These are phyloP conservation scores for Xyrichtys novacula DNA, from an alignment of 2,797 vertebrate genomes.

Conservation along the genomic window DNA sequence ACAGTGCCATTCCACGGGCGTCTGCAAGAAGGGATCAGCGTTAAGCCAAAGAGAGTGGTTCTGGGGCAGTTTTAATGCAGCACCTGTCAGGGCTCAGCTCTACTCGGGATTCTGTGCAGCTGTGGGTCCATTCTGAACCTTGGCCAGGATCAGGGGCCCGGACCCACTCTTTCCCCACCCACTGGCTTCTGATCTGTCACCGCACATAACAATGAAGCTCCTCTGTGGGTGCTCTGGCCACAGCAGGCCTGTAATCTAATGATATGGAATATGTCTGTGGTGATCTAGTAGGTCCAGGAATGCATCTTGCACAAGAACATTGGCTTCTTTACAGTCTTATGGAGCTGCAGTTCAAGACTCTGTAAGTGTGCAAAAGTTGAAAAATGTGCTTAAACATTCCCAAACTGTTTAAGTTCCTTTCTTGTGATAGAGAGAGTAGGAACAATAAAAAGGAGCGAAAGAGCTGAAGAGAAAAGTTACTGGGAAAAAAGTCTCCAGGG, in stretches of 20 bases:
- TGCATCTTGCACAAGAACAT: slow-evolving; percentile 65
- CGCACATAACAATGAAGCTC: slow-evolving; percentile 69
- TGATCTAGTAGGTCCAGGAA: slow-evolving; percentile 71
- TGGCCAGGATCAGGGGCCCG: slow-evolving; percentile 56
- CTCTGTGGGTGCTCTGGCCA: slow-evolving; percentile 66
- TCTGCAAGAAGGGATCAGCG: slow-evolving; percentile 74
- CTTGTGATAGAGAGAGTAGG: background rate
- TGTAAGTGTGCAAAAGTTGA: slow-evolving; percentile 13
- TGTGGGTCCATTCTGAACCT: slow-evolving; percentile 72
- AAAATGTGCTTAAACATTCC: slow-evolving; percentile 29
- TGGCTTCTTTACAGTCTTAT: slow-evolving; percentile 46
- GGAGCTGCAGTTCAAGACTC: slow-evolving; percentile 24
- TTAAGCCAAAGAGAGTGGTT: slow-evolving; percentile 74
- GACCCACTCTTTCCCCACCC: slow-evolving; percentile 37
- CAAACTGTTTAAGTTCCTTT: background rate
- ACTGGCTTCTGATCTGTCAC: slow-evolving; percentile 72
- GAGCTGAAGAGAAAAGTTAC: slow-evolving; percentile 6
- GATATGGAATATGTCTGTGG: slow-evolving; percentile 74
- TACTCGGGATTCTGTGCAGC: slow-evolving; percentile 70
- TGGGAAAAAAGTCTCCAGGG: slow-evolving; percentile 29
- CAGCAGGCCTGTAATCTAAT: slow-evolving; percentile 75
- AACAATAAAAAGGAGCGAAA: background rate
- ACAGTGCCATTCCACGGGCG: slow-evolving; percentile 61
- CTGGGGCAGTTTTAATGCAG: slow-evolving; percentile 70
- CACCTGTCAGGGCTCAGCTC: slow-evolving; percentile 82